Evolutionary conservation across 2,113 vertebrate genomes (phyloP), one percentile per base, ranked within the genome.

Genomic region (Microtus oregoni): DNA sequence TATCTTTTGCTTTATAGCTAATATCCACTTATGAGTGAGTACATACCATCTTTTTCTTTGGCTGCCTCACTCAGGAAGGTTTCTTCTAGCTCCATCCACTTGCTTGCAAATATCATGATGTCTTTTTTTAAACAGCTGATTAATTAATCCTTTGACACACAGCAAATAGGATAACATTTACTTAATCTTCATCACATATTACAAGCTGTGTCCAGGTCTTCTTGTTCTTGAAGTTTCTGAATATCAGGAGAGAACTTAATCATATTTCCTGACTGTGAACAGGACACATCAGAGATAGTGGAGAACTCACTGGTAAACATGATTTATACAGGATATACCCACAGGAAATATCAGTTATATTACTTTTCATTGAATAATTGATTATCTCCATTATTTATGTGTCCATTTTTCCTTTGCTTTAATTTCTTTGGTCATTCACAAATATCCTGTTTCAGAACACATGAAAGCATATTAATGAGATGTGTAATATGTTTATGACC

Each of bases 121-220:
- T 58, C 17, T 58, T 58, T 58, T 6, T 58, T 58, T 58, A 19
- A 15, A 14, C 17, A 58, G 17, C 17, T 6, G 55, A 76, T 63
- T 89, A 86, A 91, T 89, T 94, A 93, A 83, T 92, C 24, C 35
- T 89, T 28, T 89, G 85, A 77, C 75, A 83, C 79, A 65, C 28
- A 81, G 30, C 12, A 78, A 94, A 93, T 83, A 79, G 13, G 13
- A 86, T 47, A 83, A 65, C 14, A 44, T 63, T 83, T 41, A 63
- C 35, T 83, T 24, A 86, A 90, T 30, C 10, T 63, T 97, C 73
- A 82, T 78, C 94, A 83, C 11, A 89, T 32, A 77, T 75, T 38
- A 0, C 0, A 87, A 83, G 89, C 78, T 73, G 44, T 61, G 15
- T 10, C 22, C 30, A 78, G 32, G 28, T 86, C 85, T 58, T 35